Percentiles rank a stretch among this genome's conserved stretches.
Conservation (phyloP, 92 coral and sea anemone genomes). For the Umimayanthus kanabou region DNA sequence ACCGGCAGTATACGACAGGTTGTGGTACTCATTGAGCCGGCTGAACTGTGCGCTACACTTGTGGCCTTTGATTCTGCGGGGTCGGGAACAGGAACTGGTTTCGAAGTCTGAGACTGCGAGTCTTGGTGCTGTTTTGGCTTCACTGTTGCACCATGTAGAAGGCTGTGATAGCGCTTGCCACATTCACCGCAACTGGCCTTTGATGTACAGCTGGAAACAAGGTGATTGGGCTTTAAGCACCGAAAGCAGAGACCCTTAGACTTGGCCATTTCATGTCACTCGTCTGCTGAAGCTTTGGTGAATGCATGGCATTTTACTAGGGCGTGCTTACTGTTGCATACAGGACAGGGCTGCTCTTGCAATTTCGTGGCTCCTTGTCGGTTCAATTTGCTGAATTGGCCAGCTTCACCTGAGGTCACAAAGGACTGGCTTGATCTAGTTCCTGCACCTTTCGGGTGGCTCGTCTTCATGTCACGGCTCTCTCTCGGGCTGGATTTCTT, state of each 20-base stretch:
- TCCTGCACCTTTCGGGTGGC: neutral
- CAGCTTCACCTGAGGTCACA: neutral
- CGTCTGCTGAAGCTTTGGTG: conserved; percentile 31
- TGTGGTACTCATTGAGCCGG: no score
- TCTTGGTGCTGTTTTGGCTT: neutral
- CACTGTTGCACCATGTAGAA: conserved; percentile 44
- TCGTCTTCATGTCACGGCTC: neutral
- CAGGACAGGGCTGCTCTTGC: conserved; percentile 35
- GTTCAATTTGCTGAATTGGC: neutral
- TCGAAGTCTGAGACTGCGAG: neutral
- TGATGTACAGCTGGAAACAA: conserved; percentile 41
- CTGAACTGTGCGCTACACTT: no score
- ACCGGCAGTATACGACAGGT: no score
- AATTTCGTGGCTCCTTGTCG: neutral
- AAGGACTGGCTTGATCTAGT: conserved; percentile 2
- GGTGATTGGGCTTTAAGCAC: conserved; percentile 53
- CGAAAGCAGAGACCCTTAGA: conserved; percentile 57
- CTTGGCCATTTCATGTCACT: conserved; percentile 30
- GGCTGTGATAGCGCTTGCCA: conserved; percentile 61
- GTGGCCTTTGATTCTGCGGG: no score
- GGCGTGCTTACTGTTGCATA: conserved; percentile 48
- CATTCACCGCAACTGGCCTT: conserved; percentile 50
- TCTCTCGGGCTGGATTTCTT: conserved; percentile 16
- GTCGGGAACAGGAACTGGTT: neutral
- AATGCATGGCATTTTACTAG: conserved; percentile 50